These are phyloP conservation scores for Mus spicilegus DNA, from an alignment of 2,113 vertebrate genomes.

Conservation along the genomic window DNA sequence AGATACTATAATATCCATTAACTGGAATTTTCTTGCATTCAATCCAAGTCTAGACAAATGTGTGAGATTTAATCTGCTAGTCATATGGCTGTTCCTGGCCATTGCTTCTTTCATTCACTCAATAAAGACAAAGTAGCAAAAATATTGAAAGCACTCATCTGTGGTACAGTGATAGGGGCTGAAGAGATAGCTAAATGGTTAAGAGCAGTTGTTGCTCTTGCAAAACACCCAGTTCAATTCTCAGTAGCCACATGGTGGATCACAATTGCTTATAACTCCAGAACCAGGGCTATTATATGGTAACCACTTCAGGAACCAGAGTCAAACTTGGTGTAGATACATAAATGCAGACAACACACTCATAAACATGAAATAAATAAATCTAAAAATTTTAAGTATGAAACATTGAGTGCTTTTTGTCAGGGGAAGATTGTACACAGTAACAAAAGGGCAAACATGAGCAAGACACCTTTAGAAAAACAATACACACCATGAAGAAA, in stretches of 20 bases:
- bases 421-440: neutral
- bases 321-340: neutral
- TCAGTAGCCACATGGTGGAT: neutral
- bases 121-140: neutral
- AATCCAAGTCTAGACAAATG: neutral
- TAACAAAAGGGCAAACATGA: slow-evolving; percentile 17
- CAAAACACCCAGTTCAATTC: neutral
- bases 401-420: neutral
- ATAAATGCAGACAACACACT: neutral
- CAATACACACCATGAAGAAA: neutral
- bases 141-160: neutral
- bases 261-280: neutral
- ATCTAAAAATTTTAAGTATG: neutral
- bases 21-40: neutral
- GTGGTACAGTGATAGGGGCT: neutral
- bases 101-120: neutral
- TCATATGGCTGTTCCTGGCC: neutral
- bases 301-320: neutral
- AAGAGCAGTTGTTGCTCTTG: neutral
- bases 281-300: neutral
- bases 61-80: neutral
- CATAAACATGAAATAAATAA: neutral
- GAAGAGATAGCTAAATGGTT: neutral
- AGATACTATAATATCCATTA: neutral
- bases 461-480: neutral